Conservation (phyloP, 1,140 invertebrate genomes). For the Armadillidium nasatum region DNA sequence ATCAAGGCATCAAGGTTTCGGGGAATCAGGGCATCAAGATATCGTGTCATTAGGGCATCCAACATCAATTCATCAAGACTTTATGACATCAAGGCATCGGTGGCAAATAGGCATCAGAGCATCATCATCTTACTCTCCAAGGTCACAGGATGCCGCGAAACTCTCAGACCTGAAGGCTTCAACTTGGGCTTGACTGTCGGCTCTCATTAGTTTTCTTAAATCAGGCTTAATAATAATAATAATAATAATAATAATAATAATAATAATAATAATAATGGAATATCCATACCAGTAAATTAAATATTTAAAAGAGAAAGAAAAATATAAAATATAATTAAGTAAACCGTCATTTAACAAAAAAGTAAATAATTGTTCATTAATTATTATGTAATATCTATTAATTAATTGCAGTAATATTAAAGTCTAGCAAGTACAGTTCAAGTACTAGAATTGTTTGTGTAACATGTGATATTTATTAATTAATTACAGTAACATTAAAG, state of each 20-base stretch:
- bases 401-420: too few relatives aligned
- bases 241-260: slow-evolving; percentile 2
- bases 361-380: too few relatives aligned
- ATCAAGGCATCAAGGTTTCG: background rate
- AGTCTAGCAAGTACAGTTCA: too few relatives aligned
- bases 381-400: too few relatives aligned
- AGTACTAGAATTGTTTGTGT: too few relatives aligned
- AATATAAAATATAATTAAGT: too few relatives aligned
- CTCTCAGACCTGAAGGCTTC: slow-evolving; percentile 49
- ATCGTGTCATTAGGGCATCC: background rate
- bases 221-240: slow-evolving; percentile 40
- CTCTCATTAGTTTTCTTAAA: slow-evolving; percentile 44
- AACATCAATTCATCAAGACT: background rate
- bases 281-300: background rate
- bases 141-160: slow-evolving; percentile 40
- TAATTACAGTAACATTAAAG: too few relatives aligned
- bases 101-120: background rate
- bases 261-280: background rate
- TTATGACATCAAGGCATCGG: background rate
- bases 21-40: background rate
- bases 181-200: slow-evolving; percentile 46
- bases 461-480: too few relatives aligned
- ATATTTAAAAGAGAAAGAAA: background rate
- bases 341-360: too few relatives aligned
- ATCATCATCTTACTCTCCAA: slow-evolving; percentile 10